Conservation (phyloP, 2,888 invertebrate species). For the Odiellus spinosus region DNA sequence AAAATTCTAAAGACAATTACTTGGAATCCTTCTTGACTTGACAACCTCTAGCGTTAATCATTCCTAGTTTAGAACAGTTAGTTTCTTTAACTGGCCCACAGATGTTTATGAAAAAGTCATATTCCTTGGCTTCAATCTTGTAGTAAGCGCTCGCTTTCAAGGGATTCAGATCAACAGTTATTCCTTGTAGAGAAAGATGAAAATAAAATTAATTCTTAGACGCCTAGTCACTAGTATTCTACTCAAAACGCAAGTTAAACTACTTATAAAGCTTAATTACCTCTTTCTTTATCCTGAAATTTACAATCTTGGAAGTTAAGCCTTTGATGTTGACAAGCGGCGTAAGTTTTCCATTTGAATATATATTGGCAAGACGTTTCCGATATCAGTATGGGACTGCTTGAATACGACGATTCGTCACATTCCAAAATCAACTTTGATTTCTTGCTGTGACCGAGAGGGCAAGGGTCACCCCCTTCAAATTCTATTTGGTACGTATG, state of each 20-base stretch:
- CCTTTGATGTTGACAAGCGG: slow-evolving; percentile 22
- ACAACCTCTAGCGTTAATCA: slow-evolving; percentile 24
- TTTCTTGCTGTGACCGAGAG: too few relatives aligned
- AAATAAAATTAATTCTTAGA: background rate
- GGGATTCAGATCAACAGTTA: slow-evolving; percentile 16
- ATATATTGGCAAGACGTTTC: slow-evolving; percentile 22
- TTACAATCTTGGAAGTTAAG: too few relatives aligned
- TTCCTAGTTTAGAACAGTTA: slow-evolving; percentile 6
- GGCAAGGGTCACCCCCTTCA: too few relatives aligned
- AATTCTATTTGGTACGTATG: too few relatives aligned
- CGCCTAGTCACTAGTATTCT: background rate
- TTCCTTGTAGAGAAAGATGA: slow-evolving; percentile 14
- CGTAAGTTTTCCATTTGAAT: slow-evolving; percentile 25
- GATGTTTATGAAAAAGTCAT: slow-evolving; percentile 11
- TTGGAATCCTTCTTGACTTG: slow-evolving; percentile 19
- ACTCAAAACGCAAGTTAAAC: too few relatives aligned
- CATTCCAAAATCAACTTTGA: too few relatives aligned
- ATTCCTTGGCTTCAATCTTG: slow-evolving; percentile 5
- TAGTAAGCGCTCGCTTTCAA: slow-evolving; percentile 6
- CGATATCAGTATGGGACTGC: too few relatives aligned
- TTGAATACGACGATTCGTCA: too few relatives aligned
- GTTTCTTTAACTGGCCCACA: slow-evolving; percentile 11
- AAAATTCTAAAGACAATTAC: background rate
- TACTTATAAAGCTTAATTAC: background rate
- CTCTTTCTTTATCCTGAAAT: background rate